phyloP scores from a whole-genome alignment of 2,888 invertebrate genomes.

The Coenonympha glycerion region DNA sequence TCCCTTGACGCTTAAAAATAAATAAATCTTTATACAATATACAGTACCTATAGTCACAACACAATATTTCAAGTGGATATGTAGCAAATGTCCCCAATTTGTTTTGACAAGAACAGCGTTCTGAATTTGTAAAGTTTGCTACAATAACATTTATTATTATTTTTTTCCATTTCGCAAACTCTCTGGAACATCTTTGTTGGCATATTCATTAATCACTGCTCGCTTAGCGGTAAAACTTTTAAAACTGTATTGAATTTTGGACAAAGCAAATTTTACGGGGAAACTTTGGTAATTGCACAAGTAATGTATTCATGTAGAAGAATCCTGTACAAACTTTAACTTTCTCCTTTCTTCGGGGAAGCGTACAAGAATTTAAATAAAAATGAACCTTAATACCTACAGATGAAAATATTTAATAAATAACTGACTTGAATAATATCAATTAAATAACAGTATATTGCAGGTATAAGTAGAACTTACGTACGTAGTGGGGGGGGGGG shows the following conservation, averaged over 20 bases:
- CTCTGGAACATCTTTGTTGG: background rate
- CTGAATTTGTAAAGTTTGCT: background rate
- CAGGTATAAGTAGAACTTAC: too few relatives aligned
- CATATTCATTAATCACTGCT: slow-evolving; percentile 10
- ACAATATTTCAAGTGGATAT: background rate
- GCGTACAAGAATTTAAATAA: slow-evolving; percentile 15
- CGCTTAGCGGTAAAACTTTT: slow-evolving; percentile 7
- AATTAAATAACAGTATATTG: too few relatives aligned
- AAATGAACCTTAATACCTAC: background rate
- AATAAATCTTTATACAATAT: too few relatives aligned
- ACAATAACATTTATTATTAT: background rate
- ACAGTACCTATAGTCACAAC: too few relatives aligned
- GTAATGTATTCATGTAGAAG: slow-evolving; percentile 18
- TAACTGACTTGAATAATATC: too few relatives aligned
- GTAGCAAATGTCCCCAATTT: slow-evolving; percentile 2
- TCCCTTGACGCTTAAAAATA: too few relatives aligned
- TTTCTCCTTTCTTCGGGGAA: slow-evolving; percentile 17
- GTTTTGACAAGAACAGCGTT: background rate
- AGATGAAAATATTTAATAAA: slow-evolving; percentile 2
- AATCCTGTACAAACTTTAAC: slow-evolving; percentile 11
- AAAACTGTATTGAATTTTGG: slow-evolving; percentile 5
- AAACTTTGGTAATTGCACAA: slow-evolving; percentile 18
- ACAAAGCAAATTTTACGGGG: slow-evolving; percentile 14
- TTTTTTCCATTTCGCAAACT: background rate
- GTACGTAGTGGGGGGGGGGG: too few relatives aligned